Conservation (phyloP, 1,140 invertebrate species). For the Halesus radiatus region DNA sequence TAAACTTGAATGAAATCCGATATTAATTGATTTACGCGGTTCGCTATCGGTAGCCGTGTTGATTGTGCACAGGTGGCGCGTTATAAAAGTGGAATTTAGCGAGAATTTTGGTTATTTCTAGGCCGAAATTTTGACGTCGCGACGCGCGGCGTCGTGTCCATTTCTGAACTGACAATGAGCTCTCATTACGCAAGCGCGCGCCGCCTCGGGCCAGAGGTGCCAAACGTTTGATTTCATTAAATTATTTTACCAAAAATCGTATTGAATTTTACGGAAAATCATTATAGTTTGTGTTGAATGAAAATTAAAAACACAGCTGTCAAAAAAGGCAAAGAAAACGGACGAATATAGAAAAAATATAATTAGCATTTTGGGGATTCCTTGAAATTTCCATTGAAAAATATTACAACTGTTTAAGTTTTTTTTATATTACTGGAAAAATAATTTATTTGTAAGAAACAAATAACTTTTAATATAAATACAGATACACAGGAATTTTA, state of each 20-base stretch:
- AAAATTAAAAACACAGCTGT: no score
- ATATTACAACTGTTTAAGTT: no score
- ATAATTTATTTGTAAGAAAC: no score
- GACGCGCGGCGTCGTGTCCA: slow-evolving; percentile 14
- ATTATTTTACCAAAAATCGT: neutral
- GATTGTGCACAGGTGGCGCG: neutral
- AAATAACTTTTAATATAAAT: no score
- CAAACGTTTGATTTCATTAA: neutral
- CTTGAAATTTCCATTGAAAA: no score
- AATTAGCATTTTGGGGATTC: no score
- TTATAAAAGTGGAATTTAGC: neutral
- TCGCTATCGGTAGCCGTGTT: neutral
- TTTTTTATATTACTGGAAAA: no score
- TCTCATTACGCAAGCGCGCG: slow-evolving; percentile 22
- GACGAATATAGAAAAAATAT: no score
- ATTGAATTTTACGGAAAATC: no score
- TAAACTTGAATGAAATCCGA: neutral
- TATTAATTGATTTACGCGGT: neutral
- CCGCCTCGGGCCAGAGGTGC: neutral
- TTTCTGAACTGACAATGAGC: slow-evolving; percentile 26
- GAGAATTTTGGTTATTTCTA: slow-evolving; percentile 5
- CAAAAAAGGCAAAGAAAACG: no score
- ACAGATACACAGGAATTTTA: no score
- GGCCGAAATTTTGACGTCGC: slow-evolving; percentile 31
- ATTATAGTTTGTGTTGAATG: no score